phyloP scores from a whole-genome alignment of 64 coral and sea anemone species.

The Anthopleura sola region DNA sequence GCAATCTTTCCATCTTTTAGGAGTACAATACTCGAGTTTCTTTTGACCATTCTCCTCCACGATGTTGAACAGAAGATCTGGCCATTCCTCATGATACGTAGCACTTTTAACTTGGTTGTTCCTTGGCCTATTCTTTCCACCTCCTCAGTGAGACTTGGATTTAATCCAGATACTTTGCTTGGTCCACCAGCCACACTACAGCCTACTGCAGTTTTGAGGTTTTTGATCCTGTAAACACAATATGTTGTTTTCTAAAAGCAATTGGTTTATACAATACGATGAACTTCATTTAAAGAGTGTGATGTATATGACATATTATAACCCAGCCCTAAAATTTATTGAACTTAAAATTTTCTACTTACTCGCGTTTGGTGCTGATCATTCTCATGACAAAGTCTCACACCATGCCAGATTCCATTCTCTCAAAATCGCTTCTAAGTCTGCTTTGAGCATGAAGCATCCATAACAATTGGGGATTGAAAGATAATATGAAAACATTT shows the following conservation, averaged over 20 bases:
- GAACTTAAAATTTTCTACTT: too few species aligned
- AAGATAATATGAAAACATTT: background rate
- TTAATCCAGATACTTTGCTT: conserved; percentile 16
- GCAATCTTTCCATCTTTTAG: conserved; percentile 17
- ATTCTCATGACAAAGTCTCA: conserved; percentile 34
- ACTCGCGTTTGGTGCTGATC: conserved; percentile 40
- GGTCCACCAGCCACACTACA: conserved; percentile 35
- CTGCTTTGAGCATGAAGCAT: conserved; percentile 59
- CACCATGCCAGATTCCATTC: background rate
- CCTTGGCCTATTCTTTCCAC: background rate
- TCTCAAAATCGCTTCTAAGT: background rate
- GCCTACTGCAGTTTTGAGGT: conserved; percentile 11
- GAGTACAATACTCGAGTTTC: conserved; percentile 9
- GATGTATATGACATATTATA: too few species aligned
- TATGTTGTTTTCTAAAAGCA: too few species aligned
- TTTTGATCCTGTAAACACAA: conserved; percentile 15
- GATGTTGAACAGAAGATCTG: background rate
- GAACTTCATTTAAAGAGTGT: too few species aligned
- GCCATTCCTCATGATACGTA: background rate
- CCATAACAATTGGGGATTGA: conserved; percentile 24
- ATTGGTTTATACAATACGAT: too few species aligned
- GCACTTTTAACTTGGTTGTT: background rate
- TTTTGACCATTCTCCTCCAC: conserved; percentile 8
- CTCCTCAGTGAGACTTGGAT: background rate
- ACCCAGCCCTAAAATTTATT: too few species aligned